Conservation (phyloP, 1,140 invertebrate genomes). For the Drosophila auraria region DNA sequence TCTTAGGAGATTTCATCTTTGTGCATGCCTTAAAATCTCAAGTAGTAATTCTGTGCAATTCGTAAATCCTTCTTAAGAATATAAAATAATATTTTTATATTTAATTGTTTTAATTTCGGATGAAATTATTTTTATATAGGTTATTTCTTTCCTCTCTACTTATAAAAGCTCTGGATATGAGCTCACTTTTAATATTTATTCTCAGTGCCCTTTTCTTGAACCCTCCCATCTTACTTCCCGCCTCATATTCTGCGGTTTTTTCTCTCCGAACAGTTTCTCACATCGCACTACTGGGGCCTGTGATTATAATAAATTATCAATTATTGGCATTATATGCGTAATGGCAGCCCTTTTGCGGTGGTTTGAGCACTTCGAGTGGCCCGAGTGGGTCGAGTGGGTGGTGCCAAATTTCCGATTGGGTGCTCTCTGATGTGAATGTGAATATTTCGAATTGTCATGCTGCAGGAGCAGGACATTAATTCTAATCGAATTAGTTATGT, state of each 20-base stretch:
- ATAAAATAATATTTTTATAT: not conserved
- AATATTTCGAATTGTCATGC: constrained; percentile 40
- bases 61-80: not conserved
- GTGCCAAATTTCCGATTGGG: constrained; percentile 33
- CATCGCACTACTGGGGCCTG: constrained; percentile 43
- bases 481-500: constrained; percentile 63
- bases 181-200: not conserved
- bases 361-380: not conserved
- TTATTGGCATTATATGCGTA: constrained; percentile 76
- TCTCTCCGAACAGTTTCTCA: constrained; percentile 27
- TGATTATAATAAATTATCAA: constrained; percentile 84
- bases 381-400: constrained; percentile 38
- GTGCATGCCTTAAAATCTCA: not conserved
- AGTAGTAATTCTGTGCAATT: too few species aligned
- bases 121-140: not conserved
- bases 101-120: not conserved
- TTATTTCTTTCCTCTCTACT: not conserved
- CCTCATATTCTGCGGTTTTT: constrained; percentile 30
- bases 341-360: constrained; percentile 11
- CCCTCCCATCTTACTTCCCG: constrained; percentile 15
- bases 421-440: constrained; percentile 25
- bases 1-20: too few species aligned
- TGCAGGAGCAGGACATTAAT: constrained; percentile 47
- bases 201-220: constrained; percentile 4
- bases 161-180: not conserved